Conservation (phyloP, 2,797 vertebrate species). For the Buphagus erythrorhynchus region DNA sequence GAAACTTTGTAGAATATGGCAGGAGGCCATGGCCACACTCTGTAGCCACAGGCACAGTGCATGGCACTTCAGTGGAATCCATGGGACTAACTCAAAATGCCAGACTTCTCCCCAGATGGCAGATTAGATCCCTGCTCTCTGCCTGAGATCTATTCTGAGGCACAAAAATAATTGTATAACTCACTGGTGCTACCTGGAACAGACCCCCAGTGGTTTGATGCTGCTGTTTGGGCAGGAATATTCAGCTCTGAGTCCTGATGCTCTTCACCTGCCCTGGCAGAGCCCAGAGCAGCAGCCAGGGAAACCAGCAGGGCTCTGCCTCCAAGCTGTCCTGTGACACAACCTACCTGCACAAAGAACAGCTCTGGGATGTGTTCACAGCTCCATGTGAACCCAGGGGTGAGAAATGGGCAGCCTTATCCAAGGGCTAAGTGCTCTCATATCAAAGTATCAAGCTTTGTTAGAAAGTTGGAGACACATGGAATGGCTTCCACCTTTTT, state of each 20-base stretch:
- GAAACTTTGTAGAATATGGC: not conserved
- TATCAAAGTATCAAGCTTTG: not conserved
- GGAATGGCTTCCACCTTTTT: not conserved
- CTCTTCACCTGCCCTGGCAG: not conserved
- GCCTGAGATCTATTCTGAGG: not conserved
- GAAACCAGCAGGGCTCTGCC: not conserved
- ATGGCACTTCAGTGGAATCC: not conserved
- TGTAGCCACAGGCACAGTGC: not conserved
- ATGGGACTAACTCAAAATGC: not conserved
- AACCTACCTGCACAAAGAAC: not conserved
- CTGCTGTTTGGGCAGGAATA: accelerated
- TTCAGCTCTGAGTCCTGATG: not conserved
- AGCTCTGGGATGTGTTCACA: not conserved
- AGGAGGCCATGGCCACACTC: accelerated
- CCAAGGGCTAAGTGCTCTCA: not conserved
- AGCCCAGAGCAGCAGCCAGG: not conserved
- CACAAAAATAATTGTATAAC: not conserved
- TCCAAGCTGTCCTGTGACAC: accelerated
- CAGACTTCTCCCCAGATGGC: not conserved
- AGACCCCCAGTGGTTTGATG: not conserved
- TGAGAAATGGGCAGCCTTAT: not conserved
- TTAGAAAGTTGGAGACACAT: not conserved
- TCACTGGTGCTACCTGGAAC: not conserved
- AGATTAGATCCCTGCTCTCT: not conserved
- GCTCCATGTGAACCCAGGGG: not conserved